Evolutionary conservation across 2,888 invertebrate species (phyloP).

Genomic region (Linnaemya vulpina): DNA sequence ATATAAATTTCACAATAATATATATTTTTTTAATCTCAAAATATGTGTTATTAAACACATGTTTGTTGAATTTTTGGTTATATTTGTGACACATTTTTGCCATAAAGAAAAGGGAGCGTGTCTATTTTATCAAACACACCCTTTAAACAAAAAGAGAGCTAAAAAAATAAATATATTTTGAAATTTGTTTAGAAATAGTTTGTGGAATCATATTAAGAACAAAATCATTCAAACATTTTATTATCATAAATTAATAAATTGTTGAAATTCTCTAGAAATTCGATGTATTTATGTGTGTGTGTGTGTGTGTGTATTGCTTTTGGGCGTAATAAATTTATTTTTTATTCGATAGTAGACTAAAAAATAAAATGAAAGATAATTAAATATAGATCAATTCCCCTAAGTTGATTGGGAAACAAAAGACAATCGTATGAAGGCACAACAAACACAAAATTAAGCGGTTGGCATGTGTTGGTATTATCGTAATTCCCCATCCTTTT

Average conservation of each 20-base stretch:
- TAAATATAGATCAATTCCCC: conserved; percentile 53
- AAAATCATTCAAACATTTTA: conserved; percentile 18
- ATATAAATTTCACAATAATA: neutral
- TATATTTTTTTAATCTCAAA: neutral
- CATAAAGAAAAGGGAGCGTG: neutral
- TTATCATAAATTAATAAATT: conserved; percentile 9
- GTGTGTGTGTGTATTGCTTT: neutral
- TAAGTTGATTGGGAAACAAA: neutral
- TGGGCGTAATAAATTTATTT: conserved; percentile 21
- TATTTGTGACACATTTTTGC: conserved; percentile 18
- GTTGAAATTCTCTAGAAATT: neutral
- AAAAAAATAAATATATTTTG: neutral
- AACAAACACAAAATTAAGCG: neutral
- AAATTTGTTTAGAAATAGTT: neutral
- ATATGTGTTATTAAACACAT: neutral
- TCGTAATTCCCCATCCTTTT: too few species aligned
- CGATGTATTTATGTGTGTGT: neutral
- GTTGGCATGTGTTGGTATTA: neutral
- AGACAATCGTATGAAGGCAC: neutral
- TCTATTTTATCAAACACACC: conserved; percentile 17
- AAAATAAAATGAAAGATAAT: conserved; percentile 24
- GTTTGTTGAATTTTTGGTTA: neutral
- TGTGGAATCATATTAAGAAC: neutral
- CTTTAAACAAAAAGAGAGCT: neutral
- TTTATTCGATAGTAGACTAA: neutral